Evolutionary conservation across 2,888 invertebrate genomes (phyloP).

Genomic region (Asteroscopus sphinx): DNA sequence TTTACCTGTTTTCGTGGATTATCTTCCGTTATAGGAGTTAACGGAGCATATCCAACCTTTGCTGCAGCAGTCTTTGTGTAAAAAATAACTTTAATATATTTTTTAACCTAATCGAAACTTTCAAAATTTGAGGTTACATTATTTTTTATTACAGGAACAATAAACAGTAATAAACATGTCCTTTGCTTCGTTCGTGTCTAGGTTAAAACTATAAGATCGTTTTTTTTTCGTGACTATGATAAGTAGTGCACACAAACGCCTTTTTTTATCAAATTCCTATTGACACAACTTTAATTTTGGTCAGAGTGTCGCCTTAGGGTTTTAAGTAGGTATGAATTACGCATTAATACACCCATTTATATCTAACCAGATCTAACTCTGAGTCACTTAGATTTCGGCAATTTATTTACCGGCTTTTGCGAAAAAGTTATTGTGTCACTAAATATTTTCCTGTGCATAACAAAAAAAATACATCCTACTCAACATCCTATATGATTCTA

Average conservation of each 20-base stretch:
- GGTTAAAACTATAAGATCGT: background rate
- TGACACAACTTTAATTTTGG: slow-evolving; percentile 14
- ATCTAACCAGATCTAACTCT: no score
- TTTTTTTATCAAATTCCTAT: slow-evolving; percentile 45
- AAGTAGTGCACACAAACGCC: slow-evolving; percentile 12
- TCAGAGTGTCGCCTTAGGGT: no score
- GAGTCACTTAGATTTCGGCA: no score
- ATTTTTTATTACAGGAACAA: slow-evolving; percentile 11
- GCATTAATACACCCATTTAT: no score
- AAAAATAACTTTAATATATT: slow-evolving; percentile 51
- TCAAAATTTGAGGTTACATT: slow-evolving; percentile 45
- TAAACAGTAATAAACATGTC: slow-evolving; percentile 21
- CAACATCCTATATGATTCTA: background rate
- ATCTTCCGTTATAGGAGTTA: slow-evolving; percentile 76
- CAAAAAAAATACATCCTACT: no score
- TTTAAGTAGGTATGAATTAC: slow-evolving; percentile 1
- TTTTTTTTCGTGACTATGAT: slow-evolving; percentile 13
- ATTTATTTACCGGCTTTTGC: no score
- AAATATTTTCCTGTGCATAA: no score
- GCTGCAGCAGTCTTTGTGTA: slow-evolving; percentile 71
- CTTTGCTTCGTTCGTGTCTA: slow-evolving; percentile 6
- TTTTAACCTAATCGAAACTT: slow-evolving; percentile 33
- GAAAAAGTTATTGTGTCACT: no score
- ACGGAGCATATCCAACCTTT: slow-evolving; percentile 69
- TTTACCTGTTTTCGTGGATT: slow-evolving; percentile 75